Evolutionary conservation across 1,140 invertebrate species (phyloP).

Genomic region (Sitobion miscanthi): DNA sequence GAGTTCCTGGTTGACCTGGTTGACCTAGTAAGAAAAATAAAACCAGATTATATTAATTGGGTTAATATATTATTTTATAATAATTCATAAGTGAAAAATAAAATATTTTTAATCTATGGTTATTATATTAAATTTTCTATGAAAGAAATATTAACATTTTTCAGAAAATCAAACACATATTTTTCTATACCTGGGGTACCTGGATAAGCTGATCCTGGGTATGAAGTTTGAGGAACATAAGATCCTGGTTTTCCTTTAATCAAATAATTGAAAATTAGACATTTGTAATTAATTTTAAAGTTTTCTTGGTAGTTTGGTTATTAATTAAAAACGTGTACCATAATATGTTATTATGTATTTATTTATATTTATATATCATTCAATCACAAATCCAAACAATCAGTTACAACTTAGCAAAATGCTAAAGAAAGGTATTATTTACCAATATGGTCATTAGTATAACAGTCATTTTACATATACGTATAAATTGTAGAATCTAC

Average conservation of each 20-base stretch:
- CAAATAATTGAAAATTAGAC: background rate
- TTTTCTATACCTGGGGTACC: slow-evolving; percentile 9
- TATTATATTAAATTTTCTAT: background rate
- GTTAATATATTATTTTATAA: background rate
- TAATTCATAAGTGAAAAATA: too few relatives aligned
- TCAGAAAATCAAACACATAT: background rate
- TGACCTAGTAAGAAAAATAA: background rate
- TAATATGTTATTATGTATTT: background rate
- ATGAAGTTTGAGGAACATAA: slow-evolving; percentile 58
- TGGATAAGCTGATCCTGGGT: slow-evolving; percentile 60
- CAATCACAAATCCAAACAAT: slow-evolving; percentile 55
- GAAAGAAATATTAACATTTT: background rate
- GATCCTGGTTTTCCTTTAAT: slow-evolving; percentile 53
- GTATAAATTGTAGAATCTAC: background rate
- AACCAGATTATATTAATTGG: background rate
- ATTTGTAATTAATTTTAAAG: background rate
- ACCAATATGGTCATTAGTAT: background rate
- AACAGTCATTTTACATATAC: background rate
- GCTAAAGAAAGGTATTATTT: background rate
- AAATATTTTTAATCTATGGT: background rate
- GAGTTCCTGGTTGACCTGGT: slow-evolving; percentile 56
- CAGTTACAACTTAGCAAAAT: background rate
- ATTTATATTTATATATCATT: too few relatives aligned
- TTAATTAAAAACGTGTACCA: too few relatives aligned
- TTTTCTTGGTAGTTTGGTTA: background rate